Percentiles rank a stretch among this genome's conserved stretches.
Conservation (phyloP, 2,797 vertebrate genomes). For the Tolypeutes matacus region DNA sequence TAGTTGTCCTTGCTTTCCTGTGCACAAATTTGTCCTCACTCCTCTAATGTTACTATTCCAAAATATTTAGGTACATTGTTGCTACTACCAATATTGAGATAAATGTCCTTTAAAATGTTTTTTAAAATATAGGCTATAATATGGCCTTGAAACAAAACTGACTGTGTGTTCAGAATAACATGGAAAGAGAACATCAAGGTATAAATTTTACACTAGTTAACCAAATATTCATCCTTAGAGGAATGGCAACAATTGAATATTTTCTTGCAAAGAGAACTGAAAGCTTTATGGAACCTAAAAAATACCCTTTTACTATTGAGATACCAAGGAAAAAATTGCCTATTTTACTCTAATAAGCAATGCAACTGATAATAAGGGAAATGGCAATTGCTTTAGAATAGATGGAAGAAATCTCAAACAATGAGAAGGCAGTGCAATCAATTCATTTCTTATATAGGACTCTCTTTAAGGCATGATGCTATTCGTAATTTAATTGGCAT, state of each 20-base stretch:
- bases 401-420: not conserved
- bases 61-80: not conserved
- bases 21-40: not conserved
- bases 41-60: not conserved
- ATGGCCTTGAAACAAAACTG: not conserved
- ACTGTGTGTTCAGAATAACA: not conserved
- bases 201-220: not conserved
- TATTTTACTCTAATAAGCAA: not conserved
- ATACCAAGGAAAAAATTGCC: not conserved
- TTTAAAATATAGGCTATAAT: not conserved
- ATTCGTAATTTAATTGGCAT: not conserved
- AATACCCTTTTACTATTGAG: not conserved
- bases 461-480: not conserved
- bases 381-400: not conserved
- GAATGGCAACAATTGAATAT: not conserved
- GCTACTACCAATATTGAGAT: not conserved
- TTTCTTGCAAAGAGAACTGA: not conserved
- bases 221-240: not conserved
- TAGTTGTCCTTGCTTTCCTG: not conserved
- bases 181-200: not conserved
- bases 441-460: not conserved
- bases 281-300: not conserved
- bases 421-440: not conserved
- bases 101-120: slow-evolving; percentile 13
- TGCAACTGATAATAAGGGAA: not conserved